A percentile compares a stretch with the other conserved stretches of the same genome.
Conservation (phyloP, 64 coral and sea anemone genomes). For the Dendronephthya gigantea region DNA sequence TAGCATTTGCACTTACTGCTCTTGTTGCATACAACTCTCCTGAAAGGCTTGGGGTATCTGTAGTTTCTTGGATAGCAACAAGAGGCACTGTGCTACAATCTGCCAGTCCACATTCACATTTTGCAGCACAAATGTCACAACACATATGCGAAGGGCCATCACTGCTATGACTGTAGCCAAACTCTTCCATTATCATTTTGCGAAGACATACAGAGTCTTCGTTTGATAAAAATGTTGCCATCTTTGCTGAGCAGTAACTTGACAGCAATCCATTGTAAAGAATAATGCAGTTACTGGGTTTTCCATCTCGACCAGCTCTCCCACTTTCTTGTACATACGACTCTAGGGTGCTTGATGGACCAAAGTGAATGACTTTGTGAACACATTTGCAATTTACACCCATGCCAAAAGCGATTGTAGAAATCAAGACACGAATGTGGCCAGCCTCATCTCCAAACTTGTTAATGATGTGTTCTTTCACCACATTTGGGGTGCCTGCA, state of each 20-base stretch:
- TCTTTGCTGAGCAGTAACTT: not conserved
- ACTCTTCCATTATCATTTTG: slow-evolving; percentile 1
- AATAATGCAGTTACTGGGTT: not conserved
- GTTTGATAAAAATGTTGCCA: not conserved
- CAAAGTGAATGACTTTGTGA: not conserved
- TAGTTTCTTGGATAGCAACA: not conserved
- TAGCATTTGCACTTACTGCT: not conserved
- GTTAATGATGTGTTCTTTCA: not conserved
- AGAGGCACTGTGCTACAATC: not conserved
- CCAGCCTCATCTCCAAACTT: not conserved
- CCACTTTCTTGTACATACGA: slow-evolving; percentile 6
- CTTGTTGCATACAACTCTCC: not conserved
- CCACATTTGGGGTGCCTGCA: not conserved
- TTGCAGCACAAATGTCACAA: slow-evolving; percentile 11
- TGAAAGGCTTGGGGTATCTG: not conserved
- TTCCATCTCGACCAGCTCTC: not conserved
- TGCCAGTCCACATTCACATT: not conserved
- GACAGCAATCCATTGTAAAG: slow-evolving; percentile 9
- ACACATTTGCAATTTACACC: slow-evolving; percentile 10
- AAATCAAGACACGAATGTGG: not conserved
- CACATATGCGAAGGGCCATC: not conserved
- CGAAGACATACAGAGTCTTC: not conserved
- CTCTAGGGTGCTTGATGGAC: not conserved
- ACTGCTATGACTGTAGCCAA: not conserved
- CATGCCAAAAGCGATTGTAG: slow-evolving; percentile 7